Evolutionary conservation across 2,888 invertebrate species (phyloP).

Genomic region (Tetheella fluctuosa): DNA sequence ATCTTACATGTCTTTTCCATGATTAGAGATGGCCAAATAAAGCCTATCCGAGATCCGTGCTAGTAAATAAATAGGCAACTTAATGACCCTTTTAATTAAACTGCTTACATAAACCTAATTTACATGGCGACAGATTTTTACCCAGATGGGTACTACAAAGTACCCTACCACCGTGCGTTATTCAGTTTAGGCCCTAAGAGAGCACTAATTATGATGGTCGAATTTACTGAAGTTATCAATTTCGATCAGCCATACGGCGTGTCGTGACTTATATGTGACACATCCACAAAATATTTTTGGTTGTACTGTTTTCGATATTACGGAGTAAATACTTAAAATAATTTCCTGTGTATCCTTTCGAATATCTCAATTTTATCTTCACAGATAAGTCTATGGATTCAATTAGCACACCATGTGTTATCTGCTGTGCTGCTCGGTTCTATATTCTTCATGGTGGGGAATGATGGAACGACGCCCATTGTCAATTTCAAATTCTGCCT

Average conservation of each 20-base stretch:
- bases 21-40: background rate
- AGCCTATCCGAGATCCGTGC: background rate
- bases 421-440: constrained; percentile 82
- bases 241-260: no score
- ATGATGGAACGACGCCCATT: constrained; percentile 81
- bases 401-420: constrained; percentile 81
- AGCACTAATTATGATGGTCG: no score
- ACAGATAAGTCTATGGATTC: constrained; percentile 81
- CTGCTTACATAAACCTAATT: constrained; percentile 5
- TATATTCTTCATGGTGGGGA: constrained; percentile 84
- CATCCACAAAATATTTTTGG: no score
- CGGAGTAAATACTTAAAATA: background rate
- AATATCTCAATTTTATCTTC: constrained; percentile 22
- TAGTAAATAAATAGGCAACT: constrained; percentile 4
- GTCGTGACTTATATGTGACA: no score
- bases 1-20: background rate
- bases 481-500: constrained; percentile 86
- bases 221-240: no score
- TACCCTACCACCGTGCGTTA: no score
- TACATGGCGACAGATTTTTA: no score
- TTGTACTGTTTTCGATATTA: no score
- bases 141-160: no score
- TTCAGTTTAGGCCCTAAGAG: no score
- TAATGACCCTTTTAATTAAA: constrained; percentile 6
- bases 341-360: background rate